phyloP scores from a whole-genome alignment of 2,113 vertebrate species.

The Rynchops niger region DNA sequence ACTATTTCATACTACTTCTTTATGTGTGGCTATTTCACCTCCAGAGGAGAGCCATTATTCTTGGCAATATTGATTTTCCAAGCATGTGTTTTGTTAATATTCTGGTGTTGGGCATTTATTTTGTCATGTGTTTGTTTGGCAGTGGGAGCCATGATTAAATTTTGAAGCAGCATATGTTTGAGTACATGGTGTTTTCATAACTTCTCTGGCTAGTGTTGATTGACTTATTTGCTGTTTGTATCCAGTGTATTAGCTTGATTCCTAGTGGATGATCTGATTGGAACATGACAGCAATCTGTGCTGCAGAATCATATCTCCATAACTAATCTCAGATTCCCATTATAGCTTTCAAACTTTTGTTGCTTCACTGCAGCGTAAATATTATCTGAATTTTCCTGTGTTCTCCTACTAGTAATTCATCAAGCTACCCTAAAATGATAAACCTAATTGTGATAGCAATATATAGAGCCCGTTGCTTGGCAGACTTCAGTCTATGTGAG shows the following conservation, averaged over 20 bases:
- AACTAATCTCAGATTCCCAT: background rate
- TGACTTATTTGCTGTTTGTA: slow-evolving; percentile 36
- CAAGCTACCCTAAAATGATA: background rate
- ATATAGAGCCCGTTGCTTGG: background rate
- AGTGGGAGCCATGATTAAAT: slow-evolving; percentile 14
- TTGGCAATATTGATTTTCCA: background rate
- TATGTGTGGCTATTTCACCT: background rate
- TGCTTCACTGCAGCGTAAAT: background rate
- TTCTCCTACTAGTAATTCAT: background rate
- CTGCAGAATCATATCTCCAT: background rate
- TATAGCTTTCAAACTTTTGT: background rate
- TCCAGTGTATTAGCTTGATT: background rate
- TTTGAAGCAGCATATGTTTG: slow-evolving; percentile 35
- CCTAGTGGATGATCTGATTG: background rate
- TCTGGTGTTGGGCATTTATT: background rate
- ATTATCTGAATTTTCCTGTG: background rate
- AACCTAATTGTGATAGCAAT: background rate
- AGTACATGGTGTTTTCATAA: slow-evolving; percentile 41
- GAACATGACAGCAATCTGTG: slow-evolving; percentile 37
- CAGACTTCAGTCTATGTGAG: background rate
- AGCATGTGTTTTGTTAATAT: background rate
- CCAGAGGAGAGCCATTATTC: background rate
- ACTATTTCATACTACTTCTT: background rate
- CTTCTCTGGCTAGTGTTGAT: slow-evolving; percentile 32
- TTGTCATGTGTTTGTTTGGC: background rate